Evolutionary conservation across 2,797 vertebrate genomes (phyloP).

Genomic region (Gymnopithys bicolor): DNA sequence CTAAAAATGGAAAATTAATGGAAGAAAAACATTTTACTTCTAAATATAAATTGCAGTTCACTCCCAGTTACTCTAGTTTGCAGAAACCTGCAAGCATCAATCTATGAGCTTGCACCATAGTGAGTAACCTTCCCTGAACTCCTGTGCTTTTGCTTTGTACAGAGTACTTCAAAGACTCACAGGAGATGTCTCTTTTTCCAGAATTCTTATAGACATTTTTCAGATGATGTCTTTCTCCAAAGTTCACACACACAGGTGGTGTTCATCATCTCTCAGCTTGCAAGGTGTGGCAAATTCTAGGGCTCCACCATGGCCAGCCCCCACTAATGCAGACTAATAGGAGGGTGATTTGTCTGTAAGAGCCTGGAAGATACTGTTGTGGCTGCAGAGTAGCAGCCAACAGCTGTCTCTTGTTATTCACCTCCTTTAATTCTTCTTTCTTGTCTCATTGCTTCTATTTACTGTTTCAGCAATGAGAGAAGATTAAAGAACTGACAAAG

Average conservation of each 20-base stretch:
- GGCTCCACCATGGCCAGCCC: not conserved
- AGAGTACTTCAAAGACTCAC: not conserved
- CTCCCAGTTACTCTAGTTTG: not conserved
- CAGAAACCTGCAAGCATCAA: not conserved
- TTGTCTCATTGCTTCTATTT: not conserved
- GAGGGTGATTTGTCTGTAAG: not conserved
- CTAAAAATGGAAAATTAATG: not conserved
- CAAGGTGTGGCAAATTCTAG: not conserved
- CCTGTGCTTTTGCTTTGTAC: not conserved
- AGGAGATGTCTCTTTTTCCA: not conserved
- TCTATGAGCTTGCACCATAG: not conserved
- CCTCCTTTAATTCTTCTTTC: slow-evolving; percentile 16
- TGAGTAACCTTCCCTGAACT: not conserved
- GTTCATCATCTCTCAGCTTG: not conserved
- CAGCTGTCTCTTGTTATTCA: slow-evolving; percentile 45
- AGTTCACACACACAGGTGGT: slow-evolving; percentile 6
- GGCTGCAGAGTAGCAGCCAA: not conserved
- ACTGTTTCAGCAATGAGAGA: not conserved
- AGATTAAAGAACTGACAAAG: slow-evolving; percentile 48
- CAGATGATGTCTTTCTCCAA: not conserved
- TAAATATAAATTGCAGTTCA: not conserved
- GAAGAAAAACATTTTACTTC: not conserved
- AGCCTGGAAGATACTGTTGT: not conserved
- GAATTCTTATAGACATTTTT: not conserved
- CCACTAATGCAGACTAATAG: slow-evolving; percentile 8